These are phyloP conservation scores for Danio tinwini DNA, from an alignment of 2,797 vertebrate species.

Conservation along the genomic window DNA sequence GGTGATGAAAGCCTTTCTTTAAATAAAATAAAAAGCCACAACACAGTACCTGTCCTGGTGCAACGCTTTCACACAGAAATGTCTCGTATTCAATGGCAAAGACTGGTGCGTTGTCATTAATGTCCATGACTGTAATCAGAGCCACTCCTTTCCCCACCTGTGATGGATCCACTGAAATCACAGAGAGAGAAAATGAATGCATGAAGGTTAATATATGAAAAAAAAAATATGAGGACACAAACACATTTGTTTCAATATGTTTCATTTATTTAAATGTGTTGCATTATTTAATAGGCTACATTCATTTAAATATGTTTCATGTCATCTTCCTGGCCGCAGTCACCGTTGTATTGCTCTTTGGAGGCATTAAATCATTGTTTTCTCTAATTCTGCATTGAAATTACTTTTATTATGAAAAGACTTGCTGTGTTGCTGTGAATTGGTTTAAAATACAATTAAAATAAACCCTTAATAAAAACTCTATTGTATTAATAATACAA, in stretches of 20 bases:
- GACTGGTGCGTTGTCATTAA: constrained; percentile 91
- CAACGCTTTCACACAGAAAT: constrained; percentile 86
- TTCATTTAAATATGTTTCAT: constrained; percentile 28
- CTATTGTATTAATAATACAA: background rate
- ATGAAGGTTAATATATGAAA: constrained; percentile 9
- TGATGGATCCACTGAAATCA: constrained; percentile 81
- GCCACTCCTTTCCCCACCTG: constrained; percentile 88
- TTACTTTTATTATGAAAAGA: background rate
- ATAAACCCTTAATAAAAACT: background rate
- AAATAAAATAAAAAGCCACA: background rate
- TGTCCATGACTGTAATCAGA: constrained; percentile 86
- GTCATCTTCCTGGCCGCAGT: background rate
- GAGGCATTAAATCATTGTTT: constrained; percentile 3
- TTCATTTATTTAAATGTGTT: constrained; percentile 20
- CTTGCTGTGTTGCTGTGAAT: background rate
- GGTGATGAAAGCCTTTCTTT: background rate
- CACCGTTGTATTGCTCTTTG: background rate
- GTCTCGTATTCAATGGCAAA: constrained; percentile 87
- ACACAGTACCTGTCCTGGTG: constrained; percentile 80
- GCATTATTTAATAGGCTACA: constrained; percentile 11
- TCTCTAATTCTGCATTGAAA: background rate
- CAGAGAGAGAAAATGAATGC: constrained; percentile 1
- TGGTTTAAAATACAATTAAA: background rate
- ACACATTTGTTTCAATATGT: constrained; percentile 31
- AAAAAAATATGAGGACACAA: constrained; percentile 12